Conservation (phyloP, 1,140 invertebrate species). For the Temnothorax nylanderi region DNA sequence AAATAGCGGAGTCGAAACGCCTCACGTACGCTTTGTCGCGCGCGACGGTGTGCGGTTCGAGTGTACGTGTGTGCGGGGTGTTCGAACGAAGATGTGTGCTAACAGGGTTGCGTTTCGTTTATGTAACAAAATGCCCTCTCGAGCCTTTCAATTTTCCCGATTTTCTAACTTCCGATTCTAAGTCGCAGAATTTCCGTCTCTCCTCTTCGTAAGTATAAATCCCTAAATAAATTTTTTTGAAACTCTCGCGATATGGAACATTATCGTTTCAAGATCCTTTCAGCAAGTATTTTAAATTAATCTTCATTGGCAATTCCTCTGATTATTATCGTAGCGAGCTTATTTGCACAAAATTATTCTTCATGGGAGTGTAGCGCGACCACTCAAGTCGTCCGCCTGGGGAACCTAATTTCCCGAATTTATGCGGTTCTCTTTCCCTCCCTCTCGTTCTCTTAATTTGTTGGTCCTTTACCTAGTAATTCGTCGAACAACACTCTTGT, state of each 20-base stretch:
- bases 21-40: constrained; percentile 11
- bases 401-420: not conserved
- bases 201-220: not conserved
- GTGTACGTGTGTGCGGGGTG: not conserved
- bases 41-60: not conserved
- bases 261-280: not conserved
- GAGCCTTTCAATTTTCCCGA: not conserved
- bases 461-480: not conserved
- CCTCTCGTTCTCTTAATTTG: not conserved
- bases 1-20: constrained; percentile 28
- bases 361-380: not conserved
- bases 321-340: not conserved
- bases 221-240: not conserved
- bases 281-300: not conserved
- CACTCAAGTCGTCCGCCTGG: not conserved
- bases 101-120: not conserved
- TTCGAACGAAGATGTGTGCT: not conserved
- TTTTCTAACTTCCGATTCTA: not conserved
- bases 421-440: not conserved
- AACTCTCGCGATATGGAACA: not conserved
- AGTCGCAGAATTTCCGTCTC: not conserved
- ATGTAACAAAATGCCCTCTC: not conserved
- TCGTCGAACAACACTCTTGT: not conserved
- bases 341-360: not conserved
- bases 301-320: not conserved